These are phyloP conservation scores for Drosophila insularis DNA, from an alignment of 1,140 invertebrate genomes.

Conservation along the genomic window DNA sequence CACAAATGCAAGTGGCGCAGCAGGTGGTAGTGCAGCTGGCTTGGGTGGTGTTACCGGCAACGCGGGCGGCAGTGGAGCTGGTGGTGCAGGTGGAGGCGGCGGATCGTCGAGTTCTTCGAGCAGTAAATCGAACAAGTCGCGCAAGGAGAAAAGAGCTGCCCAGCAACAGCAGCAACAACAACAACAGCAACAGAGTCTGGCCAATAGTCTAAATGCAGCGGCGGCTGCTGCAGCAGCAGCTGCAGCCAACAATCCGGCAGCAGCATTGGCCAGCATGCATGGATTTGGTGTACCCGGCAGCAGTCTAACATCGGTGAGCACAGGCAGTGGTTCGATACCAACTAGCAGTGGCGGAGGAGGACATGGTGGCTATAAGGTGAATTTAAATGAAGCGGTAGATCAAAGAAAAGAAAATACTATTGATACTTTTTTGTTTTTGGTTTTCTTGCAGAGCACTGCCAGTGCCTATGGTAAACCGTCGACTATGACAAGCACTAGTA, in stretches of 20 bases:
- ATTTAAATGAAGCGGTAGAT: too few relatives aligned
- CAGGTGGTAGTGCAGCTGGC: constrained; percentile 70
- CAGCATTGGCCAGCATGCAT: constrained; percentile 74
- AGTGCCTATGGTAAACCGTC: constrained; percentile 75
- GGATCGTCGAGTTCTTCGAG: constrained; percentile 51
- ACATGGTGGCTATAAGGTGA: constrained; percentile 74
- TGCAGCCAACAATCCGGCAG: constrained; percentile 73
- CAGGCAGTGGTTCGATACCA: constrained; percentile 59
- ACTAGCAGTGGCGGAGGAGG: constrained; percentile 58
- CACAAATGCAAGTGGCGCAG: constrained; percentile 23
- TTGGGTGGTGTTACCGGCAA: constrained; percentile 31
- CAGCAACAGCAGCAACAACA: constrained; percentile 70
- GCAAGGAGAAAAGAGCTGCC: constrained; percentile 73
- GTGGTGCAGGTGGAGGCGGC: constrained; percentile 38
- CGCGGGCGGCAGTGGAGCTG: constrained; percentile 73
- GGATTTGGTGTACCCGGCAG: constrained; percentile 70
- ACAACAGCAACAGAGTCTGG: constrained; percentile 74
- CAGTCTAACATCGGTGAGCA: constrained; percentile 58
- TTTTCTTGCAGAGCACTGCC: constrained; percentile 57
- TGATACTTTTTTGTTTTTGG: not conserved
- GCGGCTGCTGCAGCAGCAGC: constrained; percentile 80
- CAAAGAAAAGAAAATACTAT: not conserved
- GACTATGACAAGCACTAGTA: constrained; percentile 62
- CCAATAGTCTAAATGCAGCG: constrained; percentile 81
- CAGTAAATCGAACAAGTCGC: constrained; percentile 77